phyloP scores from a whole-genome alignment of 2,888 invertebrate genomes.

The Chrysolina haemoptera region DNA sequence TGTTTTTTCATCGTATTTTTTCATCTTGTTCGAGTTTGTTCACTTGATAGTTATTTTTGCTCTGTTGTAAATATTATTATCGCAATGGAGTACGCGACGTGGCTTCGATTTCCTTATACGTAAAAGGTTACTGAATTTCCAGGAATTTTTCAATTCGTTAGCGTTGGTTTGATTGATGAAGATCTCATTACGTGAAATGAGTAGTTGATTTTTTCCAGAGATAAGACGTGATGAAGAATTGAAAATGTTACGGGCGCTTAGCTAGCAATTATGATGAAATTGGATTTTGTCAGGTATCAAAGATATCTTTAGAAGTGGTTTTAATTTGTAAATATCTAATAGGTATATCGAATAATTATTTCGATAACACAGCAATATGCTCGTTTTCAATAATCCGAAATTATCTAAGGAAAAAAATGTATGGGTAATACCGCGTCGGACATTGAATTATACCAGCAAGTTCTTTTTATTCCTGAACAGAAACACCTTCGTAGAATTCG shows the following conservation, averaged over 20 bases:
- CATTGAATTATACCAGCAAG: no score
- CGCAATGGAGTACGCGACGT: conserved; percentile 9
- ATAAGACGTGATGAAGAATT: background rate
- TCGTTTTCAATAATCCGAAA: no score
- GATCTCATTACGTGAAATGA: background rate
- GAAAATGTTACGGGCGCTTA: background rate
- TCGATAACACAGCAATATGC: no score
- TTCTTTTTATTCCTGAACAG: no score
- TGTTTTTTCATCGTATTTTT: conserved; percentile 40
- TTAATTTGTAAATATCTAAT: no score
- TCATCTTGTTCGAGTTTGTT: conserved; percentile 48
- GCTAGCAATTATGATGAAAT: no score
- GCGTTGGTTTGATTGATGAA: background rate
- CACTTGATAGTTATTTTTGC: conserved; percentile 49
- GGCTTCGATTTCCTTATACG: background rate
- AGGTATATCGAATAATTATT: no score
- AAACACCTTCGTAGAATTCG: no score
- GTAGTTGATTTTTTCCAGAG: background rate
- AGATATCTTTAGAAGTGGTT: no score
- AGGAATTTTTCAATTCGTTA: conserved; percentile 4
- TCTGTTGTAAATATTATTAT: conserved; percentile 46
- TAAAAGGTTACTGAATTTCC: conserved; percentile 9
- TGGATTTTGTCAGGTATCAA: no score
- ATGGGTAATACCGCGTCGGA: no score
- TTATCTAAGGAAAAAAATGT: no score